These are phyloP conservation scores for Lipophrys pholis DNA, from an alignment of 2,113 vertebrate species.

Conservation along the genomic window DNA sequence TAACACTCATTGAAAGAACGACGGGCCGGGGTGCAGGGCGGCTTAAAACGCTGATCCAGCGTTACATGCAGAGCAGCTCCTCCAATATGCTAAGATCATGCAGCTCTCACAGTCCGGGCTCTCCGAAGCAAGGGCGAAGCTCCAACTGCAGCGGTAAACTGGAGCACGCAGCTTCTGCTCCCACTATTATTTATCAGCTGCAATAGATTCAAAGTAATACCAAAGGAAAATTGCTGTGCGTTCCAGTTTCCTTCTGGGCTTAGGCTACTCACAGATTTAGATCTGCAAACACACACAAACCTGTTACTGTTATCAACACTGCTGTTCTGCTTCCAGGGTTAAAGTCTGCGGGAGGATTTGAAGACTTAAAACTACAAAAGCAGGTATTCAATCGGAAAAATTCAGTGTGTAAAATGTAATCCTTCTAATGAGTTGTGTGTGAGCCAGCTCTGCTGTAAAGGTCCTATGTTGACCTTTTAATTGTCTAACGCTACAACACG, in stretches of 20 bases:
- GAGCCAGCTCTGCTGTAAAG: too few species aligned
- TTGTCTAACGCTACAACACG: too few species aligned
- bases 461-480: too few species aligned
- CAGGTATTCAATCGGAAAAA: neutral
- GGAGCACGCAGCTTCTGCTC: constrained; percentile 20
- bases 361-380: constrained; percentile 10
- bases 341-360: constrained; percentile 17
- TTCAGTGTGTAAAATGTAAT: neutral
- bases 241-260: constrained; percentile 27
- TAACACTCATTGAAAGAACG: constrained; percentile 36
- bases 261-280: constrained; percentile 3
- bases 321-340: constrained; percentile 18
- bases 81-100: neutral
- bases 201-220: constrained; percentile 26
- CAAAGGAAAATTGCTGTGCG: constrained; percentile 9
- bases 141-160: constrained; percentile 33
- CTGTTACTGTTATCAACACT: constrained; percentile 8
- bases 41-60: constrained; percentile 19
- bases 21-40: constrained; percentile 10
- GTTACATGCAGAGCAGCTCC: neutral
- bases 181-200: constrained; percentile 29
- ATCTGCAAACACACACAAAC: neutral
- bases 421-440: neutral
- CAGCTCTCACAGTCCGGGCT: neutral
- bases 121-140: constrained; percentile 4